These are phyloP conservation scores for Oppia nitens DNA, from an alignment of 1,140 invertebrate species.

Conservation along the genomic window DNA sequence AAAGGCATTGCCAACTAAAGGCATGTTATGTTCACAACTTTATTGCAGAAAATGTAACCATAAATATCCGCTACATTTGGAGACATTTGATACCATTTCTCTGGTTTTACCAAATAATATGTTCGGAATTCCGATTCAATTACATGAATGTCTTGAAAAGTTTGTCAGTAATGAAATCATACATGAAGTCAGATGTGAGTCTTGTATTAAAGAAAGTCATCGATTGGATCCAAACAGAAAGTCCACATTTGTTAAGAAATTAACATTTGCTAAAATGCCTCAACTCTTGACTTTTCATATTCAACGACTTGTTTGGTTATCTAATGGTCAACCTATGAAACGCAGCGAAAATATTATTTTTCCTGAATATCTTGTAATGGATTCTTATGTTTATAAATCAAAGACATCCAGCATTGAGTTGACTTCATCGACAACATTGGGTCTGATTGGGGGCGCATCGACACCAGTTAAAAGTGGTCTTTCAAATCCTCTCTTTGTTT, in stretches of 20 bases:
- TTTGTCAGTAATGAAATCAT: slow-evolving; percentile 69
- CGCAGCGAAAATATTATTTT: slow-evolving; percentile 67
- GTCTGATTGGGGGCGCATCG: slow-evolving; percentile 1
- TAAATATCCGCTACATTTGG: slow-evolving; percentile 66
- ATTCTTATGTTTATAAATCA: slow-evolving; percentile 43
- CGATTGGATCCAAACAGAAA: neutral
- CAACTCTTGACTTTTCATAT: slow-evolving; percentile 69
- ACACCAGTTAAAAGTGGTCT: neutral
- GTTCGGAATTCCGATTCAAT: slow-evolving; percentile 32
- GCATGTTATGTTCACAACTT: slow-evolving; percentile 64
- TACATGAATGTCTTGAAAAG: slow-evolving; percentile 52
- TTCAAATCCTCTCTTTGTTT: neutral
- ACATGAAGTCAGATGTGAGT: slow-evolving; percentile 59
- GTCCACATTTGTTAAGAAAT: slow-evolving; percentile 19
- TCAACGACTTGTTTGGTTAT: slow-evolving; percentile 60
- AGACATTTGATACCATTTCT: slow-evolving; percentile 73
- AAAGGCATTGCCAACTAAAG: slow-evolving; percentile 45
- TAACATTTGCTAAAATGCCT: slow-evolving; percentile 37
- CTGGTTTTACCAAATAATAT: slow-evolving; percentile 44
- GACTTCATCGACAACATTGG: neutral
- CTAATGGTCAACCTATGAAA: slow-evolving; percentile 53
- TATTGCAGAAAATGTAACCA: slow-evolving; percentile 58
- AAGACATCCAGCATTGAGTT: neutral
- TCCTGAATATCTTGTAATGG: slow-evolving; percentile 57
- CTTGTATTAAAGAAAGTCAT: slow-evolving; percentile 39